Base-by-base conservation (phyloP, 1,140 invertebrate genomes). In the Aphaenogaster ashmeadi region DNA sequence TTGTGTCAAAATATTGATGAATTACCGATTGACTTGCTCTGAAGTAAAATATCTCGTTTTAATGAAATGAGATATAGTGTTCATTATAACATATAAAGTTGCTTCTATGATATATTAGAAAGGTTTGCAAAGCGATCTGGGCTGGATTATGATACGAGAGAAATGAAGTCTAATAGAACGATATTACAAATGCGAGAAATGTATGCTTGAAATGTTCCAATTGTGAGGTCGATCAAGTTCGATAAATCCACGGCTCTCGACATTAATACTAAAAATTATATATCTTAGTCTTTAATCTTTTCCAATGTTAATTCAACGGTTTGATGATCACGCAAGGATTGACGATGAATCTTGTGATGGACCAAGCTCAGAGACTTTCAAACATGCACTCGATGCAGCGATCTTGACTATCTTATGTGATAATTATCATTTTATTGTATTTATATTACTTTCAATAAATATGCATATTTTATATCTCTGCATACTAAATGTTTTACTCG, bases 401-500 rank as follows among this genome's bases (percentile, higher is more conserved):
- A 83, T 75, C 50, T 78, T 75, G 54, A 85, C 80, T 66, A 75
- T 91, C 71, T 88, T 90, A 75, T 77, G 44, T 83, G 75, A 84
- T 86, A 66, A 90, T 67, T 87, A 86, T 36, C 78, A 50, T 79
- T 88, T 88, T 67, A 90, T 58, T 90, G 90, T 91, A 90, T 90
- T 91, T 91, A 91, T 87, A 88, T 90, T 88, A 87, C 87, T 88
- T 79, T 90, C 89, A 91, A 91, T 91, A 91, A 91, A 91, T 80
- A 67, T 88, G 90, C 89, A 91, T 91, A 91, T 91, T 91, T 91
- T 90, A 91, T 90, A 91, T 81, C 87, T 87, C 85, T 90, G 74
- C 56, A 80, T 60, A 47, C 18, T 27, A 36, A 11, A 44, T 87
- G 78, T 54, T 50, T 81, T 81, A 54, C 33, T 54, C 15, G 50